Base-by-base conservation (phyloP, 2,113 vertebrate genomes). In the Tylochromis polylepis region DNA sequence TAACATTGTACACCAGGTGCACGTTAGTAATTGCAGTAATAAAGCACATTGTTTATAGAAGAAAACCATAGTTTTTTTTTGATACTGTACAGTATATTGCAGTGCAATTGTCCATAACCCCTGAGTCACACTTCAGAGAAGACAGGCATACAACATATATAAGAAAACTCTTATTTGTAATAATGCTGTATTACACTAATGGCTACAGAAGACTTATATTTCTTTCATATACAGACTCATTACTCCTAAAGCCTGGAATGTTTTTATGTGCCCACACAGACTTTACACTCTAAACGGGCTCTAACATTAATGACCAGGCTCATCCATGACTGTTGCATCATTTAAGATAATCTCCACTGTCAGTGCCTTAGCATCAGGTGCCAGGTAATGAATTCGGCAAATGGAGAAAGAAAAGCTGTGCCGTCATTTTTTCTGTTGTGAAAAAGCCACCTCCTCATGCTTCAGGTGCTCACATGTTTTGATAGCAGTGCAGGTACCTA, bases 61-160 rank as follows among this genome's bases (percentile, higher is more conserved):
- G 80, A 97, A 97, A 97, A 96, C 96, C 95, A 97, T 97, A 97
- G 78, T 82, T 90, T 80, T 79, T 97, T 78, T 78, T 87, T 58
- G 56, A 92, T 89, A 91, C 85, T 93, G 90, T 87, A 46, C 60
- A 88, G 78, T 94, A 79, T 94, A 97, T 96, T 95, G 92, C 92
- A 97, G 93, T 94, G 93, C 92, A 95, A 93, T 97, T 97, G 87
- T 97, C 96, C 97, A 96, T 96, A 97, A 97, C 94, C 97, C 99
- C 99, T 99, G 98, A 99, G 98, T 98, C 97, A 97, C 97, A 97
- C 97, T 97, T 97, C 97, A 92, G 97, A 97, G 93, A 93, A 97
- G 96, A 95, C 95, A 96, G 96, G 96, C 96, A 96, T 87, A 94
- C 90, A 93, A 90, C 89, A 85, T 80, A 60, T 31, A 88, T 83